Percentiles rank a stretch among this genome's conserved stretches.
Evolutionary conservation across 30 jellyfish, hydroid and myxozoan genomes (phyloP).

Genomic region (Cassiopea andromeda): DNA sequence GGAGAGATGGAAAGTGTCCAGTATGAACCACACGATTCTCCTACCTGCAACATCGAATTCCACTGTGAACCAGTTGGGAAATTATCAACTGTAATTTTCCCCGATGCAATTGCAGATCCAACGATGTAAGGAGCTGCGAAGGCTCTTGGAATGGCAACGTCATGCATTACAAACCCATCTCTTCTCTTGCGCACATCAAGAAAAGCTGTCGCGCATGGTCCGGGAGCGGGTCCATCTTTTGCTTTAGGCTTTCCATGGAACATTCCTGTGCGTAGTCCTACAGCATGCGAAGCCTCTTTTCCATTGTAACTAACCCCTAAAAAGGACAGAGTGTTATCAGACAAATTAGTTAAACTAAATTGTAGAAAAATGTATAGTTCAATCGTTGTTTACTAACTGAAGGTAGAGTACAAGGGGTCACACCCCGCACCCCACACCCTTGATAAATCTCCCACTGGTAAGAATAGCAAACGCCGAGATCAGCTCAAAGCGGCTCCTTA

Average conservation of each 20-base stretch:
- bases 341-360: no score
- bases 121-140: slow-evolving; percentile 92
- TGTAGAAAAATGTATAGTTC: no score
- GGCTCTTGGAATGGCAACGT: slow-evolving; percentile 89
- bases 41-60: slow-evolving; percentile 82
- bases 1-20: neutral
- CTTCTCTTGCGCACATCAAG: slow-evolving; percentile 87
- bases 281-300: slow-evolving; percentile 90
- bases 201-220: slow-evolving; percentile 93
- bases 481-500: no score
- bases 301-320: slow-evolving; percentile 91
- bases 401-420: no score
- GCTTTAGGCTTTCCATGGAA: slow-evolving; percentile 84
- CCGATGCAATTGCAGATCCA: slow-evolving; percentile 95
- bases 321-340: neutral
- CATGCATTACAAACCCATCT: slow-evolving; percentile 95
- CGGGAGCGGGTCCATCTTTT: slow-evolving; percentile 92
- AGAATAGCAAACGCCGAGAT: no score
- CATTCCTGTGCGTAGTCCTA: slow-evolving; percentile 97
- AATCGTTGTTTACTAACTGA: no score
- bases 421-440: no score
- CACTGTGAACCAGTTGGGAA: slow-evolving; percentile 97
- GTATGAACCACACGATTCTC: neutral
- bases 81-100: slow-evolving; percentile 71
- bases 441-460: no score